These are phyloP conservation scores for Lophura nycthemera DNA, from an alignment of 2,113 vertebrate genomes.

Conservation along the genomic window DNA sequence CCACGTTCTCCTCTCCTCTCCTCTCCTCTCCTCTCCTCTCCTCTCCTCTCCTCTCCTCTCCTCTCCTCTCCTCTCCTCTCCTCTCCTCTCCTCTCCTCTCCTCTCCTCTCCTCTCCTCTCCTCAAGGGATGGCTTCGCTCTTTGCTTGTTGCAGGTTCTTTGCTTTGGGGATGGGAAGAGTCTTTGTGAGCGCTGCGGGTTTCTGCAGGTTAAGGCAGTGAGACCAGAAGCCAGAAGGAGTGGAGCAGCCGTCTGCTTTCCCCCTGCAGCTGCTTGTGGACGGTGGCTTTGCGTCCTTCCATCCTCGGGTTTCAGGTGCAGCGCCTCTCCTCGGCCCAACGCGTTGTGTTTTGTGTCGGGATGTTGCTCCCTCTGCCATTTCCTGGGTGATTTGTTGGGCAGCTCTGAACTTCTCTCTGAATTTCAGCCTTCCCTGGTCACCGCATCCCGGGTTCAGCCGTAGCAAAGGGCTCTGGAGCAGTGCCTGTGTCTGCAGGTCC, in stretches of 20 bases:
- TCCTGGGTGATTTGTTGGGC: neutral
- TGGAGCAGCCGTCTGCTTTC: neutral
- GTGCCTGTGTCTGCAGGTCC: neutral
- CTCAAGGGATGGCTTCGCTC: neutral
- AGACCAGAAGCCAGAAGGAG: neutral
- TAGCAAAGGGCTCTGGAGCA: neutral
- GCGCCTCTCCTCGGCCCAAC: neutral
- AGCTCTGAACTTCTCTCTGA: neutral
- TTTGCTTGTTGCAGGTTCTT: rapidly evolving
- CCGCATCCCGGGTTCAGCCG: neutral
- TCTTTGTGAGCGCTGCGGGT: neutral
- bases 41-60: no score
- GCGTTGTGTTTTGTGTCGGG: rapidly evolving
- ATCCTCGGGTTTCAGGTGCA: rapidly evolving
- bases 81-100: no score
- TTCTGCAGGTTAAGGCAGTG: neutral
- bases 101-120: no score
- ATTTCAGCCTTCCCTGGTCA: no score
- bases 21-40: no score
- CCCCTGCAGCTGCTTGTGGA: rapidly evolving
- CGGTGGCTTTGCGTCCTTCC: neutral
- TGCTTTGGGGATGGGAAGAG: rapidly evolving
- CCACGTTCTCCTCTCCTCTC: no score
- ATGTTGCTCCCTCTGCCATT: neutral
- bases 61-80: no score